Evolutionary conservation across 1,140 invertebrate genomes (phyloP), one percentile per base, ranked within the genome.

Genomic region (Pseudomyrmex cubaensis): DNA sequence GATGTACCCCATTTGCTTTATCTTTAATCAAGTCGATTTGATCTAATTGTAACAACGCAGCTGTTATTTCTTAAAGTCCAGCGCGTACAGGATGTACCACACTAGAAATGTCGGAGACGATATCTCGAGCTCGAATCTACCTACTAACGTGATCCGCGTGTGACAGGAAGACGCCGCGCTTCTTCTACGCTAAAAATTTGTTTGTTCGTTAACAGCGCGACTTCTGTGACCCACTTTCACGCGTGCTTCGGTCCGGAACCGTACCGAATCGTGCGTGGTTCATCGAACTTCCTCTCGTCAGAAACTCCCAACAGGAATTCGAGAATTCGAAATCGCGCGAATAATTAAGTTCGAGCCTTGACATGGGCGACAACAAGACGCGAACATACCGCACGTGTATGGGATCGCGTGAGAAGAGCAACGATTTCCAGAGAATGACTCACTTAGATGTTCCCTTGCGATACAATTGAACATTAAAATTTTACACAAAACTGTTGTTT

Each of bases 211-310:
- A 52, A 10, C 72, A 61, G 3, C 67, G 59, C 17, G 13, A 73
- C 50, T 56, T 48, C 67, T 62, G 50, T 72, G 86, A 87, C 84
- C 78, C 15, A 87, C 80, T 83, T 86, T 86, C 67, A 54, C 66
- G 15, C 13, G 63, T 83, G 64, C 50, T 17, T 70, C 64, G 76
- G 15, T 78, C 76, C 54, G 76, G 54, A 80, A 80, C 50, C 25
- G 3, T 57, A 63, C 69, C 67, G 56, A 74, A 77, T 77, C n/a
- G 35, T 50, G 17, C 35, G 35, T 1, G 8, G 57, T 85, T 63
- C 63, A 62, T 22, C 64, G 52, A 69, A 44, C 57, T 78, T 80
- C 5, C 62, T 56, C n/a, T 61, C 56, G 0, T 15, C 12, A 77
- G 20, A 13, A 46, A 35, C 35, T 35, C 35, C 46, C 20, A 44